Base-by-base conservation (phyloP, 2,888 invertebrate genomes). In the Clivina fossor region DNA sequence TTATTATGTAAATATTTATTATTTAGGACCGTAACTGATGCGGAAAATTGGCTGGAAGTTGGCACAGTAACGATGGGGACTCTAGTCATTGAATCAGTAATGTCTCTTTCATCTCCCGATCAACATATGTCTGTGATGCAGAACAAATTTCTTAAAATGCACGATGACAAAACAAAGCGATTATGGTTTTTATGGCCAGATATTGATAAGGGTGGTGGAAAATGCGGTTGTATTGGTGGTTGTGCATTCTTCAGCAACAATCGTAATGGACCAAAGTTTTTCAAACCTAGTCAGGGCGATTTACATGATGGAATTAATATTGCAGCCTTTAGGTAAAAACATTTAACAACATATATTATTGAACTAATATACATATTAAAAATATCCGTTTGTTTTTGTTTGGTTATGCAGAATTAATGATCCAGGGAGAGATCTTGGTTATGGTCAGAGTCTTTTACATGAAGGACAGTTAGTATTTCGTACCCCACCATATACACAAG, bases 121-220 rank as follows among this genome's bases (percentile, higher is more conserved):
- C 85, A 86, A 66, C 85, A 88, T 68, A 71, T 89, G 50, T 88
- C 84, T 16, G 83, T 87, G 9, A 92, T 93, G 70, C 90, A 91
- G 65, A 88, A 88, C 26, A 79, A 77, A 62, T 86, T 90, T 70
- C 71, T 93, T 35, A 86, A 85, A 67, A 80, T 84, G 41, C 91
- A 92, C 65, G 98, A 99, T 74, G 85, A 85, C 16, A 83, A 86
- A 63, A 85, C 85, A 0, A 91, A 90, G 68, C 82, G 95, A 55
- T 76, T 99, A 26, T 95, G 94, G 93, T 98, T 99, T 70, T 74
- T 99, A 19, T 98, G 97, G 97, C 85, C 90, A 0, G 85, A 87
- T 63, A 72, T 74, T 38, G 72, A 70, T 44, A 84, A 84, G 62
- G 78, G 79, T 56, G 76, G 82, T 0, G 75, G 75, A 20, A 90